Evolutionary conservation across 2,113 vertebrate species (phyloP), one percentile per base, ranked within the genome.

Genomic region (Poecilia latipinna): DNA sequence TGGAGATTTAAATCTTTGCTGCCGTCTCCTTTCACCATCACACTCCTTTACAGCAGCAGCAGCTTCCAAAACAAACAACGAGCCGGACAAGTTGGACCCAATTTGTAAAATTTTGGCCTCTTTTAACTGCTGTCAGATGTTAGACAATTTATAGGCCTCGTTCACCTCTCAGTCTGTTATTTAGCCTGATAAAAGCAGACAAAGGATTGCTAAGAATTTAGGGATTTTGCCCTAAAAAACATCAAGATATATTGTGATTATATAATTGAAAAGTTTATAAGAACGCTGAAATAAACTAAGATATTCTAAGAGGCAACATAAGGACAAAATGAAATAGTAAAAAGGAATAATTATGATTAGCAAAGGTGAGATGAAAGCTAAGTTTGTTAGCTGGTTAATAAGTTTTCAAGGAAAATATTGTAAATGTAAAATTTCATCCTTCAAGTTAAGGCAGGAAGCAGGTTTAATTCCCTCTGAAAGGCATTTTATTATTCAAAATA

Each of bases 1-100:
- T 90, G 79, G 82, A 88, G 74, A 87, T 94, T 93, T 92, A 90
- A 88, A 89, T 86, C 85, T 82, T 75, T 57, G 66, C 76, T 69
- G 57, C 69, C 4, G 79, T 72, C 89, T 91, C 74, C 76, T 78
- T 82, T 75, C 75, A 78, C 84, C 70, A 78, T 87, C 84, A 76
- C 87, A 80, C 77, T 73, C 61, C 62, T 79, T 26, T 61, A 26
- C 37, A n/a, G 68, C 60, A 81, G 72, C 0, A 84, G 71, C 79
- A 67, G 61, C 51, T 79, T 72, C n/a, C 57, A 39, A 33, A 60
- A 80, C 79, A 60, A 63, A 60, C 69, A 26, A 29, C 61, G 63
- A 26, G 65, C 39, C 37, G 51, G 51, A 39, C 63, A 19, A 35
- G 2, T 48, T 69, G 1, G 11, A 48, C 37, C n/a, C 57, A 65